Evolutionary conservation across 2,113 vertebrate genomes (phyloP).

Genomic region (Burhinus bistriatus): DNA sequence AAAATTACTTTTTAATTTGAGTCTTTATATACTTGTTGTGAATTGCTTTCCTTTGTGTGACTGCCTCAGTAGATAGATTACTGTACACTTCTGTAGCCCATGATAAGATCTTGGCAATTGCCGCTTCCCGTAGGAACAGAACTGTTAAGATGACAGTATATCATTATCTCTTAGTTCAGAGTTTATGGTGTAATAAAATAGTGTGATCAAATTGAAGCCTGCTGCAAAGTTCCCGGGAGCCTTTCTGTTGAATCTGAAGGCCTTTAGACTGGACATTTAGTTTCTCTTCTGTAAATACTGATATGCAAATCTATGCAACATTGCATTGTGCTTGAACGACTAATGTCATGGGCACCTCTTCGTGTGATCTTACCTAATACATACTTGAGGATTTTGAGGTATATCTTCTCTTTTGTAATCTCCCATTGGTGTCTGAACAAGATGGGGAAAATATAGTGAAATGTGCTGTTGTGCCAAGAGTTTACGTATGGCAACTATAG

Average conservation of each 20-base stretch:
- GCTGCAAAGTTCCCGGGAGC: neutral
- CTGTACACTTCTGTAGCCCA: neutral
- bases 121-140: neutral
- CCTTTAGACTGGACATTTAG: neutral
- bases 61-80: neutral
- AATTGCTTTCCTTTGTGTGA: neutral
- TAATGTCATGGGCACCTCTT: neutral
- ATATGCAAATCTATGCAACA: accelerated
- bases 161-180: neutral
- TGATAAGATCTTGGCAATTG: conserved; percentile 12
- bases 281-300: neutral
- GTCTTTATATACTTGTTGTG: neutral
- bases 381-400: neutral
- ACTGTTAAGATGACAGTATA: neutral
- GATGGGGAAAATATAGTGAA: neutral
- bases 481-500: accelerated
- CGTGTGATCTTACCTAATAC: neutral
- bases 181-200: neutral
- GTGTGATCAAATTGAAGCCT: neutral
- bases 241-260: neutral
- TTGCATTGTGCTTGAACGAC: neutral
- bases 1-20: neutral
- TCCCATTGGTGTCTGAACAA: neutral
- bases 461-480: neutral
- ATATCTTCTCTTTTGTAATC: neutral